phyloP scores from a whole-genome alignment of 2,888 invertebrate species.

The Eristalis arbustorum region DNA sequence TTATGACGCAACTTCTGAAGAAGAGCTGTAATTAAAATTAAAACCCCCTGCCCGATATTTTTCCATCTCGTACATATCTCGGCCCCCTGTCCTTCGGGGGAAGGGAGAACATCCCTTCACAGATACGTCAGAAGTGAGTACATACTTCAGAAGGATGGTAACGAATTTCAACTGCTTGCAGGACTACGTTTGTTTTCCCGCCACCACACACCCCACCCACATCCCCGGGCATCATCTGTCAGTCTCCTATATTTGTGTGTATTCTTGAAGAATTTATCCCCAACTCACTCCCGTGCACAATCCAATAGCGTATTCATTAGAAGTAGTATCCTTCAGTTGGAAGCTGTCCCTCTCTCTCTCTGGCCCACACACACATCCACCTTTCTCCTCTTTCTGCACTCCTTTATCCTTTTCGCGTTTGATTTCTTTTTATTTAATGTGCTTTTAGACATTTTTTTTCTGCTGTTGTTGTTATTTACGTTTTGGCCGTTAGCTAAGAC shows the following conservation, averaged over 20 bases:
- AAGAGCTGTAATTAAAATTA: background rate
- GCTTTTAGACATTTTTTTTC: conserved; percentile 14
- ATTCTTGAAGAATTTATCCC: background rate
- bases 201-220: background rate
- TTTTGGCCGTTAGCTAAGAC: conserved; percentile 29
- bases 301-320: conserved; percentile 56
- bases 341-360: conserved; percentile 16
- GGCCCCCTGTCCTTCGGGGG: background rate
- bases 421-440: conserved; percentile 4
- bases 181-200: background rate
- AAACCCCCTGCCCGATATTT: background rate
- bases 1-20: background rate
- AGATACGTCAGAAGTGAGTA: background rate
- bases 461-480: conserved; percentile 34
- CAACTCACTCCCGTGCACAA: conserved; percentile 21
- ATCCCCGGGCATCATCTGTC: background rate
- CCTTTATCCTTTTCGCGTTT: background rate
- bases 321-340: conserved; percentile 45
- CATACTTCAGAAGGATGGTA: background rate
- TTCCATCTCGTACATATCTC: background rate
- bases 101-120: background rate
- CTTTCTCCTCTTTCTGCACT: background rate
- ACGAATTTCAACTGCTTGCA: background rate
- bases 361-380: too few species aligned
- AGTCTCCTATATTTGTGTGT: background rate